phyloP scores from a whole-genome alignment of 2,113 vertebrate genomes.

The Perccottus glenii region DNA sequence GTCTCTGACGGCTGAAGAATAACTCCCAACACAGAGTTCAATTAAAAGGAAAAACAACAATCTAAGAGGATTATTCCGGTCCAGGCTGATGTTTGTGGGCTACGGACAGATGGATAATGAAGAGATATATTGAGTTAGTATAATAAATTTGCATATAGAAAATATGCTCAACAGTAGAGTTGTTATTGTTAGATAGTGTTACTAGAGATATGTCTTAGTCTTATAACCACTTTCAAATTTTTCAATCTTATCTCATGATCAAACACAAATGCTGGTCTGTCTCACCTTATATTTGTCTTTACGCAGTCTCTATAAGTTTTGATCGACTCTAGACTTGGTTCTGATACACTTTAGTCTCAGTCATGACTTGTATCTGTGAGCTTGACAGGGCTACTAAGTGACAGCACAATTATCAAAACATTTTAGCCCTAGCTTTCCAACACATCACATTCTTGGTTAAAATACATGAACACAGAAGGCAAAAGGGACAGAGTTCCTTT shows the following conservation, averaged over 20 bases:
- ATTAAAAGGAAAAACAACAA: conserved; percentile 59
- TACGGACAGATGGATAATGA: conserved; percentile 39
- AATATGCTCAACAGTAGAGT: not conserved
- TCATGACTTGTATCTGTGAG: no score
- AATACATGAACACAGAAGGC: not conserved
- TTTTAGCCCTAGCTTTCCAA: no score
- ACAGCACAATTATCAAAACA: no score
- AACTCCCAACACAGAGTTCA: conserved; percentile 48
- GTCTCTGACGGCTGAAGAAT: conserved; percentile 23
- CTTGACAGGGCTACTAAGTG: no score
- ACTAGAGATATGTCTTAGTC: not conserved
- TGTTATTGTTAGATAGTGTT: not conserved
- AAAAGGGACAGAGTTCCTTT: not conserved
- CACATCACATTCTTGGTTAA: not conserved
- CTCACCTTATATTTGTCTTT: not conserved
- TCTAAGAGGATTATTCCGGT: conserved; percentile 65
- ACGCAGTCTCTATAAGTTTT: no score
- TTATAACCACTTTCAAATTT: not conserved
- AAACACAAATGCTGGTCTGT: not conserved
- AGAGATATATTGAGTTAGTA: conserved; percentile 2
- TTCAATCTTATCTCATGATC: not conserved
- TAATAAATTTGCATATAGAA: conserved; percentile 5
- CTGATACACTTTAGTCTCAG: no score
- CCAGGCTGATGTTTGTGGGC: conserved; percentile 23
- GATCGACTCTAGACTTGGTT: no score